phyloP scores from a whole-genome alignment of 2,888 invertebrate species.

The Himalopsyche anomala region DNA sequence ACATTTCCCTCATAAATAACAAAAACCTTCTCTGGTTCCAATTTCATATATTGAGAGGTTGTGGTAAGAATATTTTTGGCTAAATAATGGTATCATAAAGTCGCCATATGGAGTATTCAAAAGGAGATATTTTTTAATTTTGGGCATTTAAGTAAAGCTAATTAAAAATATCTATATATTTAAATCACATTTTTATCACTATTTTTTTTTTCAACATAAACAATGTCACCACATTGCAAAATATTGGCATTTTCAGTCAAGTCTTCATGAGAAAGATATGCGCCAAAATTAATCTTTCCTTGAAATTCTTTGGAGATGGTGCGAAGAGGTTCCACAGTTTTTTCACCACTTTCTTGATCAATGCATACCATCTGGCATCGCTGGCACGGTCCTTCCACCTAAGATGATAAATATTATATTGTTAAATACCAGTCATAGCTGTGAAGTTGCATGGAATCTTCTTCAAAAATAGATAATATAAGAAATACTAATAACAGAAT shows the following conservation, averaged over 20 bases:
- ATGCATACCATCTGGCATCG: conserved; percentile 98
- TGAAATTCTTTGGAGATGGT: conserved; percentile 85
- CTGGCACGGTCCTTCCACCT: conserved; percentile 89
- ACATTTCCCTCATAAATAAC: no score
- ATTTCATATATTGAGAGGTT: no score
- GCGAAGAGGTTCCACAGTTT: conserved; percentile 86
- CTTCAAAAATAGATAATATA: no score
- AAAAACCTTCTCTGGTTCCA: no score
- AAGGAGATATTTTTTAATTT: not conserved
- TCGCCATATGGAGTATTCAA: no score
- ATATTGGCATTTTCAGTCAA: conserved; percentile 70
- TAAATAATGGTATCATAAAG: no score
- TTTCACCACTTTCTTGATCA: conserved; percentile 89
- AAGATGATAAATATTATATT: conserved; percentile 66
- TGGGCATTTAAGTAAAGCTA: not conserved
- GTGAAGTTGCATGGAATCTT: no score
- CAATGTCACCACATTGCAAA: conserved; percentile 69
- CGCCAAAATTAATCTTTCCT: conserved; percentile 89
- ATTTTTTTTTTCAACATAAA: conserved; percentile 43
- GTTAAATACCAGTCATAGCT: no score
- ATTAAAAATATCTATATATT: conserved; percentile 11
- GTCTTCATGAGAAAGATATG: conserved; percentile 80
- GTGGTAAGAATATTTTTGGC: no score
- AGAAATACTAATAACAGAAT: no score
- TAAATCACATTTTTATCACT: conserved; percentile 32